Conservation (phyloP, 2,113 vertebrate genomes). For the Balaeniceps rex region DNA sequence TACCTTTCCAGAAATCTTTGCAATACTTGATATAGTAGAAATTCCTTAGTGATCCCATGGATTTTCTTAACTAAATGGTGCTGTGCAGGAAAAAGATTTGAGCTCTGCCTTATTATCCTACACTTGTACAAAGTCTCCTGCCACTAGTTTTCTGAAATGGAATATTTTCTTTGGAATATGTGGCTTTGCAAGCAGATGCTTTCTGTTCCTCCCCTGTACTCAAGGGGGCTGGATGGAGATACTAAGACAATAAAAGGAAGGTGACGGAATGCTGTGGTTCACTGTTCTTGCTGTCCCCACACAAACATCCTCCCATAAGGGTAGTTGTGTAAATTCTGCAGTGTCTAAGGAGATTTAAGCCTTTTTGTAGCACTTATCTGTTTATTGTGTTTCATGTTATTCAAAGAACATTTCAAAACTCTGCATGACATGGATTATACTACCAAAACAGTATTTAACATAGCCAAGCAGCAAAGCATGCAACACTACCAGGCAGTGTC, state of each 20-base stretch:
- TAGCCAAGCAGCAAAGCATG: conserved; percentile 35
- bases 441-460: neutral
- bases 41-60: conserved; percentile 5
- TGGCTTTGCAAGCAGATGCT: conserved; percentile 43
- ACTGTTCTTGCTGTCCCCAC: conserved; percentile 15
- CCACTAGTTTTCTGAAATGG: conserved; percentile 18
- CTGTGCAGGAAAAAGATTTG: conserved; percentile 15
- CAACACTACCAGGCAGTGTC: neutral
- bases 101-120: conserved; percentile 36
- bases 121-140: neutral
- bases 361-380: neutral
- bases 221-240: conserved; percentile 2
- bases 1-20: conserved; percentile 29
- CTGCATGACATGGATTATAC: neutral
- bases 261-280: conserved; percentile 38
- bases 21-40: conserved; percentile 16
- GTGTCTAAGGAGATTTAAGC: neutral
- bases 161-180: neutral
- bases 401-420: neutral
- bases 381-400: conserved; percentile 41
- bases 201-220: conserved; percentile 28
- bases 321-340: neutral
- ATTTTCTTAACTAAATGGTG: conserved; percentile 44
- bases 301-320: neutral
- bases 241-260: conserved; percentile 42